These are phyloP conservation scores for Neopelma chrysocephalum DNA, from an alignment of 2,797 vertebrate genomes.

Conservation along the genomic window DNA sequence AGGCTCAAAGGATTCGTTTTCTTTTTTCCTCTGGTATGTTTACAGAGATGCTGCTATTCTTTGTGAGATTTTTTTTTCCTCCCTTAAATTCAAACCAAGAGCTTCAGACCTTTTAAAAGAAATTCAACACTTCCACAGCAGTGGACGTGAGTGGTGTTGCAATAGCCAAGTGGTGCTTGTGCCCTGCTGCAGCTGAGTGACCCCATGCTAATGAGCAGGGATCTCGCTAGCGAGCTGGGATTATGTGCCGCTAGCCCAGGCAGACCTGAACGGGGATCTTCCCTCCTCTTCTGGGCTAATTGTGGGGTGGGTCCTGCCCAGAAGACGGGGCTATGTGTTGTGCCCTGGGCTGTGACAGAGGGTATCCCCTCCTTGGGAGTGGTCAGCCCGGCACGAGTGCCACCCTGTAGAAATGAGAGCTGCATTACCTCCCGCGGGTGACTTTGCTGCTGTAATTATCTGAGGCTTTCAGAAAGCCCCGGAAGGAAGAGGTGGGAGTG, in stretches of 20 bases:
- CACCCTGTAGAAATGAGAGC: background rate
- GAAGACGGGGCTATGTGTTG: background rate
- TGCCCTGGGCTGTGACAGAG: background rate
- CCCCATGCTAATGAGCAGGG: constrained; percentile 30
- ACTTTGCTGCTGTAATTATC: background rate
- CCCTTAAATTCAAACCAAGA: background rate
- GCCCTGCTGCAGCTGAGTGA: constrained; percentile 5
- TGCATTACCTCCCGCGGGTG: background rate
- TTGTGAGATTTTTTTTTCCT: background rate
- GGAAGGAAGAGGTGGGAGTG: background rate
- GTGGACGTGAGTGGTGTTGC: constrained; percentile 36
- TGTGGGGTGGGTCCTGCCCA: background rate
- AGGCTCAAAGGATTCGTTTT: constrained; percentile 15
- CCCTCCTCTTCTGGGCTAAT: background rate
- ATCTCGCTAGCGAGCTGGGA: fast-evolving
- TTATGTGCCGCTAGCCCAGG: background rate
- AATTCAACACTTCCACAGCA: constrained; percentile 28
- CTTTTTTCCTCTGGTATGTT: constrained; percentile 37
- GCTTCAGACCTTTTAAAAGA: constrained; percentile 35
- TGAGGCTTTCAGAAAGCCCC: background rate
- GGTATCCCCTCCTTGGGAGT: background rate
- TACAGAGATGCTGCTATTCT: constrained; percentile 46
- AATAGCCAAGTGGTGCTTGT: background rate
- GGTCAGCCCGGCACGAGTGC: fast-evolving
- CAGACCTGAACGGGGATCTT: fast-evolving